A percentile compares a stretch with the other conserved stretches of the same genome.
These are phyloP conservation scores for Euschistus heros DNA, from an alignment of 1,140 invertebrate genomes.

Conservation along the genomic window DNA sequence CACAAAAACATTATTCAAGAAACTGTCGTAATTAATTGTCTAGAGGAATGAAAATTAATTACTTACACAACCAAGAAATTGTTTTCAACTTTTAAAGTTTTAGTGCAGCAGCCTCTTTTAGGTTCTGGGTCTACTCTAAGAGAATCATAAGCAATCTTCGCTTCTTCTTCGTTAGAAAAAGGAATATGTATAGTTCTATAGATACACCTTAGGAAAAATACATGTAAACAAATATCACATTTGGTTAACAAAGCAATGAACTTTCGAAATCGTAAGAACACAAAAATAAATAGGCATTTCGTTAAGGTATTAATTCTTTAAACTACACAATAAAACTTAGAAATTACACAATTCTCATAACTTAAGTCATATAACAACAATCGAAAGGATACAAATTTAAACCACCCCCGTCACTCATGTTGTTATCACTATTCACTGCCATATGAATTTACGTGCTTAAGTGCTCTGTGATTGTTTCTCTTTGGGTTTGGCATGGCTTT, in stretches of 20 bases:
- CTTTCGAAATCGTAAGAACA: too few relatives aligned
- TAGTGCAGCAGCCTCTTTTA: conserved; percentile 52
- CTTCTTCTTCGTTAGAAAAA: conserved; percentile 49
- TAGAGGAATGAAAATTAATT: background rate
- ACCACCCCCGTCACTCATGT: too few relatives aligned
- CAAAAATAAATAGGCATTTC: too few relatives aligned
- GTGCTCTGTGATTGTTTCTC: conserved; percentile 31
- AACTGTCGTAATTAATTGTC: too few relatives aligned
- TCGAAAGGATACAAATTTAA: too few relatives aligned
- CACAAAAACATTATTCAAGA: too few relatives aligned
- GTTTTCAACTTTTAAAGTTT: conserved; percentile 45
- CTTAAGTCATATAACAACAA: too few relatives aligned
- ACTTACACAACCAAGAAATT: conserved; percentile 52
- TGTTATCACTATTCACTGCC: too few relatives aligned
- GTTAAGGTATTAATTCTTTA: too few relatives aligned
- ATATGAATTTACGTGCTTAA: conserved; percentile 34
- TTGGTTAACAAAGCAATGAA: too few relatives aligned
- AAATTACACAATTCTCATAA: too few relatives aligned
- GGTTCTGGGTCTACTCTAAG: conserved; percentile 66
- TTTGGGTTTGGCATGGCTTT: conserved; percentile 3
- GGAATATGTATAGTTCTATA: conserved; percentile 34
- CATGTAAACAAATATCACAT: background rate
- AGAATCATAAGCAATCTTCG: conserved; percentile 60
- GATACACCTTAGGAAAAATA: background rate
- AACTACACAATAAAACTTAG: too few relatives aligned